Evolutionary conservation across 2,797 vertebrate genomes (phyloP), one percentile per base, ranked within the genome.

Genomic region (Lithobates pipiens): DNA sequence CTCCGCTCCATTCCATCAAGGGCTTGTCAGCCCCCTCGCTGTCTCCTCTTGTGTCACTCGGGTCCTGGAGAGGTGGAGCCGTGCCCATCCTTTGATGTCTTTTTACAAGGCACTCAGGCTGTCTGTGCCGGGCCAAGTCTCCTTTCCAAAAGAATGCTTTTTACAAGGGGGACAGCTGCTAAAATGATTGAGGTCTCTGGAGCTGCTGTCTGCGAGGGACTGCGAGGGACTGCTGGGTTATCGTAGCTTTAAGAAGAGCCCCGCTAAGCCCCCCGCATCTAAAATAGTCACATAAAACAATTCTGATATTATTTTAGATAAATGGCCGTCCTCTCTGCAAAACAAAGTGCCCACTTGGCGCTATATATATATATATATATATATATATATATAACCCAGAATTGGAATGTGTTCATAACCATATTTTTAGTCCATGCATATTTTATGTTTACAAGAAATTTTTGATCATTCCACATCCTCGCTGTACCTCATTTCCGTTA

Each of bases 61-160:
- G 4, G 27, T 57, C 68, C 70, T 34, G 67, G 23, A 25, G 79
- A 42, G 50, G 46, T 21, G 69, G 79, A 69, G 69, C 54, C 10
- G 79, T 61, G 79, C 70, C 79, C 69, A n/a, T 42, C 25, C 69
- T 81, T 81, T 81, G 69, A 81, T 81, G 79, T 81, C 69, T 61
- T 72, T 80, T 63, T 72, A 81, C 25, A 68, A 81, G 79, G 36
- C 78, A 8, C 69, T 73, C 34, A 9, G 50, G 69, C 69, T 61
- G 69, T 81, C 79, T 81, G 69, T 50, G 29, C 77, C 9, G 67
- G 77, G 67, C 77, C 77, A 80, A 80, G 67, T 80, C 42, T 70
- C n/a, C 10, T 81, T 81, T 73, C 32, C 69, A 72, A 81, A 65
- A 72, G 69, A 81, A 73, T 81, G 69, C 69, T 70, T 81, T 81